These are phyloP conservation scores for Conus canariensis DNA, from an alignment of 2,888 invertebrate species.

Conservation along the genomic window DNA sequence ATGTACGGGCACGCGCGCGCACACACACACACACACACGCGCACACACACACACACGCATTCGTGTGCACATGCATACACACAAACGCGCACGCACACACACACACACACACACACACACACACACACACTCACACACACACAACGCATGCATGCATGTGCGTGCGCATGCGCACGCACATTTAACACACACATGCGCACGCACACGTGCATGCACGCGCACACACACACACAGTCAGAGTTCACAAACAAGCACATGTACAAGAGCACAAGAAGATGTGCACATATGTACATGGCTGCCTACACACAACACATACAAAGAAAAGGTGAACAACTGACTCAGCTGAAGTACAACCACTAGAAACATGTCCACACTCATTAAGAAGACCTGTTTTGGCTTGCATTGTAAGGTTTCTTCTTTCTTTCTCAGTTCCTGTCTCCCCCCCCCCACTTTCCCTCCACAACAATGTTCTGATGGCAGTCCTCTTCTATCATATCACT, in stretches of 20 bases:
- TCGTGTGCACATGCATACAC: no score
- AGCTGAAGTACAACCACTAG: conserved; percentile 1
- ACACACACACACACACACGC: conserved; percentile 15
- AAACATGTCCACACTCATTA: not conserved
- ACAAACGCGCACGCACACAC: no score
- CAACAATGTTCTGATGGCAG: not conserved
- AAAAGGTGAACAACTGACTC: not conserved
- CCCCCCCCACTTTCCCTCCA: not conserved
- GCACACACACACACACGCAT: not conserved
- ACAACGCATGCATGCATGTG: no score
- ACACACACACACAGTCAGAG: conserved; percentile 21
- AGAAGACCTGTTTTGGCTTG: conserved; percentile 27
- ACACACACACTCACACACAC: conserved; percentile 25
- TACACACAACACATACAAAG: not conserved
- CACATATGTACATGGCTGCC: not conserved
- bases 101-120: not conserved
- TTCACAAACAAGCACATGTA: not conserved
- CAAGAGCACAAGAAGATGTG: not conserved
- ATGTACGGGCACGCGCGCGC: not conserved
- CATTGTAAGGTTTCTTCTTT: conserved; percentile 10
- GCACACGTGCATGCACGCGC: not conserved
- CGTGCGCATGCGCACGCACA: no score
- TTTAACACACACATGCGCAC: no score
- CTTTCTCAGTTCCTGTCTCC: not conserved
- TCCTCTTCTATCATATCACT: conserved; percentile 33